Percentiles rank a stretch among this genome's conserved stretches.
These are phyloP conservation scores for Plectropomus leopardus DNA, from an alignment of 2,113 vertebrate genomes.

Conservation along the genomic window DNA sequence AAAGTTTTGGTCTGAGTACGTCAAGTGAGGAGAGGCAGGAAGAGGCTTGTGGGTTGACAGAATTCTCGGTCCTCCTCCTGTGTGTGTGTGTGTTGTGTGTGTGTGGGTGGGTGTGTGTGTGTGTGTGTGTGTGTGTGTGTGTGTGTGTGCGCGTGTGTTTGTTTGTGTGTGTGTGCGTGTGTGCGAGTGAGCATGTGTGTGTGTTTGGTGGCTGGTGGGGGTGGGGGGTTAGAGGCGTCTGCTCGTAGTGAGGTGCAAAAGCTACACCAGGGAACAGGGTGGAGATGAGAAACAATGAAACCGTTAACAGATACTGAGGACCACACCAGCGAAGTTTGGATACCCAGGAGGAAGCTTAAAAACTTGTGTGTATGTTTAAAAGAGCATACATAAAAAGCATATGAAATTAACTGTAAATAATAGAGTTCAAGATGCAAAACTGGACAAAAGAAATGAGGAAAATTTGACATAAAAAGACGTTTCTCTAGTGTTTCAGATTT, in stretches of 20 bases:
- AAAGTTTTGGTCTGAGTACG: conserved; percentile 71
- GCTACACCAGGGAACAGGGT: conserved; percentile 81
- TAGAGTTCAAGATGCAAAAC: background rate
- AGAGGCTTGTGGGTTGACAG: conserved; percentile 84
- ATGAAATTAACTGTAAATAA: background rate
- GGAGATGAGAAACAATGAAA: conserved; percentile 83
- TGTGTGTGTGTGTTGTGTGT: conserved; percentile 44
- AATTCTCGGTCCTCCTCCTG: conserved; percentile 62
- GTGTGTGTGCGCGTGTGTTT: too few relatives aligned
- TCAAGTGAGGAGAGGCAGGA: conserved; percentile 80
- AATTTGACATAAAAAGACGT: background rate
- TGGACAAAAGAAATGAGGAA: background rate
- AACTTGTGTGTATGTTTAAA: background rate
- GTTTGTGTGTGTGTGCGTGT: too few relatives aligned
- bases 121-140: conserved; percentile 40
- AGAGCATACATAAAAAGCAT: background rate
- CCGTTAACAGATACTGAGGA: conserved; percentile 85
- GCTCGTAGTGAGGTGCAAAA: conserved; percentile 64
- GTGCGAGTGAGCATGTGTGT: conserved; percentile 1
- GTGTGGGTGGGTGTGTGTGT: conserved; percentile 35
- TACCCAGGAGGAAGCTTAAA: conserved; percentile 38
- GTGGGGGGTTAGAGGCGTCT: conserved; percentile 45
- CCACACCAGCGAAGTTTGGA: conserved; percentile 71
- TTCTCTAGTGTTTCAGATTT: background rate
- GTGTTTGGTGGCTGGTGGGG: conserved; percentile 35